Base-by-base conservation (phyloP, 1,140 invertebrate genomes). In the Trypoxylus dichotomus region DNA sequence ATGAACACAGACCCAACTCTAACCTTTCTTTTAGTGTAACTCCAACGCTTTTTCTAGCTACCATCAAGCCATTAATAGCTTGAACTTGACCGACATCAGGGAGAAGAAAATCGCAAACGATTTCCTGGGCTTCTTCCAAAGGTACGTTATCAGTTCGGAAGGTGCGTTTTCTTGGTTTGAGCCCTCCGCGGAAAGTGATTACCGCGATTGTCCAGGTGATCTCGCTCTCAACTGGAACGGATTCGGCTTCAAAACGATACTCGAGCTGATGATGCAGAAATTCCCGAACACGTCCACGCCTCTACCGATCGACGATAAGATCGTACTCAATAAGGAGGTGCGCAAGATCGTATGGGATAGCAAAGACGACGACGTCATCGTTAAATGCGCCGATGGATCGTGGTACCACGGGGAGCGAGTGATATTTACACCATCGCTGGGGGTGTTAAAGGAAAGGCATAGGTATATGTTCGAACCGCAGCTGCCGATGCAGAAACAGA, bases 401-500 rank as follows among this genome's bases (percentile, higher is more conserved):
- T 73, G 85, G 1, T 90, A 90, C 79, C 81, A 84, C 1, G 90
- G 91, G 6, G 91, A 92, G 82, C 90, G 92, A 84, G 90, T 92
- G 0, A 91, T 94, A 71, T 87, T 92, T 10, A 93, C 93, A 1
- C 85, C 91, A 0, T 91, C 92, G 0, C 77, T 94, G 43, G 93
- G 91, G 8, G 92, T 94, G 10, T 82, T 94, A 1, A 93, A 94
- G 85, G 88, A 91, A 72, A 87, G 87, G 79, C 87, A 91, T 81
- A 76, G 80, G 3, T 80, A 85, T 25, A 81, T 93, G 5, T 94
- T 94, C 83, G 86, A 84, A n/a, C 92, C 92, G 1, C 80, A 86
- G 15, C 81, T 94, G 41, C 90, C 92, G 0, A 74, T 83, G 19
- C 83, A 89, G 8, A 94, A 94, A 86, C 81, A 90, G 1, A 86